phyloP scores from a whole-genome alignment of 1,140 invertebrate species.

The Zaprionus taronus region DNA sequence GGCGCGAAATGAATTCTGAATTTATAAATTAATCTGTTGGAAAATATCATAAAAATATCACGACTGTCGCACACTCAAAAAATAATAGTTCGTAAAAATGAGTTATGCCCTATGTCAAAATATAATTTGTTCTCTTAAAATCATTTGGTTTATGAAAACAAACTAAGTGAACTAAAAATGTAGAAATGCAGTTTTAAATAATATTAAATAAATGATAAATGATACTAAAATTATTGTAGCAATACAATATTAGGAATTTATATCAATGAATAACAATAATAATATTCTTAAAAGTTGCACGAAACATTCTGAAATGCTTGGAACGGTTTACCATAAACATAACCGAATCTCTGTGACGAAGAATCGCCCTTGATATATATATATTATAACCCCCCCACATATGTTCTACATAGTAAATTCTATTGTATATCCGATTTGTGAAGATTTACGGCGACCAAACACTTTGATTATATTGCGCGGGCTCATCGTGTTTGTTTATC shows the following conservation, averaged over 20 bases:
- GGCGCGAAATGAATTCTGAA: slow-evolving; percentile 43
- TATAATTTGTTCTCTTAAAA: not conserved
- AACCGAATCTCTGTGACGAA: not conserved
- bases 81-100: slow-evolving; percentile 41
- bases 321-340: slow-evolving; percentile 4
- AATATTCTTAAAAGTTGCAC: not conserved
- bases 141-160: not conserved
- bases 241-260: too few species aligned
- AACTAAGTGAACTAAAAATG: not conserved
- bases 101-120: slow-evolving; percentile 19
- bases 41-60: slow-evolving; percentile 65
- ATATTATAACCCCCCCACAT: slow-evolving; percentile 10
- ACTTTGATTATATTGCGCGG: slow-evolving; percentile 43
- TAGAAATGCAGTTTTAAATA: too few species aligned
- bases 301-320: not conserved
- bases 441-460: slow-evolving; percentile 56
- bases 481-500: slow-evolving; percentile 43
- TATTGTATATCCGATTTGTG: slow-evolving; percentile 11
- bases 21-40: slow-evolving; percentile 47
- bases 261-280: too few species aligned
- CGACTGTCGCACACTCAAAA: slow-evolving; percentile 28
- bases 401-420: slow-evolving; percentile 17
- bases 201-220: not conserved
- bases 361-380: slow-evolving; percentile 44
- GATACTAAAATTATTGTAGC: not conserved